Percentiles rank a stretch among this genome's conserved stretches.
These are phyloP conservation scores for Orientallactaga sibirica DNA, from an alignment of 2,797 vertebrate genomes.

Conservation along the genomic window DNA sequence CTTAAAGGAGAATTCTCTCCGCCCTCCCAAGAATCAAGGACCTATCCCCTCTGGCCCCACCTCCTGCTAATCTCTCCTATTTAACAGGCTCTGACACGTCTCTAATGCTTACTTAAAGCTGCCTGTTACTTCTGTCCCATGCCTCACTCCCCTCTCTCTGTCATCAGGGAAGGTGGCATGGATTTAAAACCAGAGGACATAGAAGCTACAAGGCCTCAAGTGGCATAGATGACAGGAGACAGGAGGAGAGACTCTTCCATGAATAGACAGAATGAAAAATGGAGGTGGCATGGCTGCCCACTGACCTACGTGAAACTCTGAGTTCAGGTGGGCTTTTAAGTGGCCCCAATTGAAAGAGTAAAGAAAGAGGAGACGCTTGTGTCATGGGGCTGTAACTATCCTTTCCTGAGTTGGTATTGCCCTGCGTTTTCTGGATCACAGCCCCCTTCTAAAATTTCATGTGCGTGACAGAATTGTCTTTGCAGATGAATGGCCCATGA, in stretches of 20 bases:
- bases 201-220: conserved; percentile 70
- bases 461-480: neutral
- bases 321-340: neutral
- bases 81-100: conserved; percentile 85
- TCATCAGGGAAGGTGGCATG: conserved; percentile 76
- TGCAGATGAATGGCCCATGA: neutral
- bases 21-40: conserved; percentile 74
- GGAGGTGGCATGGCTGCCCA: neutral
- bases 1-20: conserved; percentile 52
- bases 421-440: neutral
- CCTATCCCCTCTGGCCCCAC: neutral
- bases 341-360: neutral
- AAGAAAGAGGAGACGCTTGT: neutral
- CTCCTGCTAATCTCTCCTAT: conserved; percentile 76
- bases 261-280: neutral
- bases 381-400: neutral
- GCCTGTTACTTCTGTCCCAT: conserved; percentile 82
- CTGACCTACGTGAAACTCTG: neutral
- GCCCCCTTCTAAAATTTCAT: neutral
- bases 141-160: conserved; percentile 63
- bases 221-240: neutral
- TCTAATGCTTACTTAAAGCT: conserved; percentile 85
- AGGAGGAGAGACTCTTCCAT: neutral
- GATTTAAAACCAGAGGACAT: conserved; percentile 77
- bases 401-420: neutral